These are phyloP conservation scores for Meandrina meandrites DNA, from an alignment of 92 coral and sea anemone genomes.

Conservation along the genomic window DNA sequence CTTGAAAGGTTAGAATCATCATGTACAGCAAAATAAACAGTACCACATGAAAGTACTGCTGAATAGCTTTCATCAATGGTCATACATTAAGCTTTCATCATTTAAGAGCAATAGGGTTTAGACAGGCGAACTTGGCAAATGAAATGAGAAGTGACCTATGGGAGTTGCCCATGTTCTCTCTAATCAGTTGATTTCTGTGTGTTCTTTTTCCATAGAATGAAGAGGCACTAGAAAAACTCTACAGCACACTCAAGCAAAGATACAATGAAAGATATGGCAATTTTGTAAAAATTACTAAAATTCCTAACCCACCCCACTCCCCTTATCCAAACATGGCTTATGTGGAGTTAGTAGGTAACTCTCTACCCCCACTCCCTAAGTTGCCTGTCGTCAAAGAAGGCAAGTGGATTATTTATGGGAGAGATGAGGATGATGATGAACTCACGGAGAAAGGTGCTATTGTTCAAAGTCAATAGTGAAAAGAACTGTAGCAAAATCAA, in stretches of 20 bases:
- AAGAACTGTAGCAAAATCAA: background rate
- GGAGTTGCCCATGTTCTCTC: background rate
- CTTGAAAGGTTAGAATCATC: no score
- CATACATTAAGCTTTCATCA: no score
- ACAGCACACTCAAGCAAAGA: conserved; percentile 77
- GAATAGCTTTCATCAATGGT: no score
- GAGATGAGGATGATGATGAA: conserved; percentile 9
- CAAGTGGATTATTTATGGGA: conserved; percentile 66
- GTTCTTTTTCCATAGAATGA: conserved; percentile 59
- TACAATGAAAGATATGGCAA: conserved; percentile 91
- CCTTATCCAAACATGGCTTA: conserved; percentile 95
- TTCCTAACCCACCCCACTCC: conserved; percentile 85
- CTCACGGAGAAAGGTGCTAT: background rate
- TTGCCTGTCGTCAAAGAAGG: conserved; percentile 86
- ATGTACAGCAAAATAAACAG: no score
- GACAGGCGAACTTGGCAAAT: no score
- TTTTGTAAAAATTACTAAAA: conserved; percentile 76
- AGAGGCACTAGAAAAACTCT: conserved; percentile 81
- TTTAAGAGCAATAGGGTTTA: no score
- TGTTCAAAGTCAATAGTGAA: conserved; percentile 9
- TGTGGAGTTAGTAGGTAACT: conserved; percentile 85
- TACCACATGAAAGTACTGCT: no score
- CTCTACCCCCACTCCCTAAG: conserved; percentile 89
- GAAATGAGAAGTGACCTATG: background rate
- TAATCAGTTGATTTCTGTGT: background rate